phyloP scores from a whole-genome alignment of 2,797 vertebrate genomes.

The Malacoraja senta region DNA sequence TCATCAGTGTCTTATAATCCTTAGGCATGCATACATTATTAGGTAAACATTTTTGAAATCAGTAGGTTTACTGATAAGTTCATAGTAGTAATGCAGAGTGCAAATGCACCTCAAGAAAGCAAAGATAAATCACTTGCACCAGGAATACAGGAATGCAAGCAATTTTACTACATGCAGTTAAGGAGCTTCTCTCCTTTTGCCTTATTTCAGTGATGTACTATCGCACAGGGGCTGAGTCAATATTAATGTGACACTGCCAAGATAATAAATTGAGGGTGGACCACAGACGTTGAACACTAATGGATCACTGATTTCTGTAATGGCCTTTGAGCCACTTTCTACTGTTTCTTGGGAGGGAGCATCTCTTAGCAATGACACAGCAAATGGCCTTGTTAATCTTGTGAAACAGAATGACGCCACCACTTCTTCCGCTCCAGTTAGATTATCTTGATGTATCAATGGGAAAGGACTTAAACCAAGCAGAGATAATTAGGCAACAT shows the following conservation, averaged over 20 bases:
- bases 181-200: not conserved
- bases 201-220: not conserved
- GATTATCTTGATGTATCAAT: not conserved
- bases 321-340: constrained; percentile 17
- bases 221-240: not conserved
- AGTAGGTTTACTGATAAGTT: not conserved
- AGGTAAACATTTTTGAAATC: not conserved
- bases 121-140: not conserved
- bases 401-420: not conserved
- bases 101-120: not conserved
- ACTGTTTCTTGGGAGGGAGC: not conserved
- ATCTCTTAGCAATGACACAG: constrained; percentile 30
- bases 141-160: not conserved
- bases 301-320: constrained; percentile 33
- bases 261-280: constrained; percentile 31
- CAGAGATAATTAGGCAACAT: not conserved
- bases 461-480: not conserved
- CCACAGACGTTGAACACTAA: constrained; percentile 14
- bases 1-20: no score
- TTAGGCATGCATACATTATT: not conserved
- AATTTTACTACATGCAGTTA: not conserved
- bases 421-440: constrained; percentile 8
- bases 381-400: constrained; percentile 35
- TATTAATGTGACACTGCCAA: constrained; percentile 32
- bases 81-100: not conserved